Evolutionary conservation across 2,113 vertebrate species (phyloP).

Genomic region (Zosterops lateralis): DNA sequence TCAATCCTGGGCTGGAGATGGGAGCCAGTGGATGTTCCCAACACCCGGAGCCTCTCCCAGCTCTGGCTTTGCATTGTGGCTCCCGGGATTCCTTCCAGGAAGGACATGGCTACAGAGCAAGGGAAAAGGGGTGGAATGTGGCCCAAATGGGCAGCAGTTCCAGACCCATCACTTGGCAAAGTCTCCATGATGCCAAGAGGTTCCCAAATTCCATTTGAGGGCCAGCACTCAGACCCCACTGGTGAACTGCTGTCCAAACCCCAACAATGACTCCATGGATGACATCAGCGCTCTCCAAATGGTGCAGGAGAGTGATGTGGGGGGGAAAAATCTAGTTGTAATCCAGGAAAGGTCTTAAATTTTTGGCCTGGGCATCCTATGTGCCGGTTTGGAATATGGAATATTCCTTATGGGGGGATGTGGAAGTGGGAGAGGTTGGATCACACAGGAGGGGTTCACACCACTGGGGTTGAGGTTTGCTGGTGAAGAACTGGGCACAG

Average conservation of each 20-base stretch:
- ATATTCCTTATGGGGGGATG: neutral
- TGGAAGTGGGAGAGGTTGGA: neutral
- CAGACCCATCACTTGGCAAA: neutral
- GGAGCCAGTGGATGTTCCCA: neutral
- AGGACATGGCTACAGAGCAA: accelerated
- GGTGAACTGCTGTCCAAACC: neutral
- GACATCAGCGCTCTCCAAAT: accelerated
- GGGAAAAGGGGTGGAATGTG: neutral
- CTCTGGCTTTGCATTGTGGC: neutral
- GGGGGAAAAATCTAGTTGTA: neutral
- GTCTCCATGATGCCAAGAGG: accelerated
- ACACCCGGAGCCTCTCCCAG: neutral
- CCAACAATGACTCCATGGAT: neutral
- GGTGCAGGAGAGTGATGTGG: neutral
- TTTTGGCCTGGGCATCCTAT: accelerated
- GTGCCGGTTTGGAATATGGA: neutral
- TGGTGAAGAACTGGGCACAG: neutral
- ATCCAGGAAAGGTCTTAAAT: neutral
- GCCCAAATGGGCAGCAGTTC: neutral
- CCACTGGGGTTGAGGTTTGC: accelerated
- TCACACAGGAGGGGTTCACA: neutral
- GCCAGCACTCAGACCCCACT: neutral
- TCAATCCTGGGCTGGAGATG: neutral
- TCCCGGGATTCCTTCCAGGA: neutral
- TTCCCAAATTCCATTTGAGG: accelerated